Base-by-base conservation (phyloP, 1,140 invertebrate genomes). In the Frieseomelitta varia region DNA sequence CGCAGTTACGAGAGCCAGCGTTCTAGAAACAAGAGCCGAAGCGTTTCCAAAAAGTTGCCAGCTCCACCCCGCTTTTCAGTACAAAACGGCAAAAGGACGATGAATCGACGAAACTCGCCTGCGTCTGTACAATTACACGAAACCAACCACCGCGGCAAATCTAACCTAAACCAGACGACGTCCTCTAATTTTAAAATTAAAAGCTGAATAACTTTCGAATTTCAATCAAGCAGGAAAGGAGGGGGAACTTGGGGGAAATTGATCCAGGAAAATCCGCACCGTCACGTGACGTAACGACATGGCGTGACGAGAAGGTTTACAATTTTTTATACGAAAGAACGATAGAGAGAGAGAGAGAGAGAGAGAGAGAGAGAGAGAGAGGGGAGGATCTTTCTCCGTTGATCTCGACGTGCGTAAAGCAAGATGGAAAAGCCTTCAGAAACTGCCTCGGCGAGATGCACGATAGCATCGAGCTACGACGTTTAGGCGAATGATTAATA, bases 401-500 rank as follows among this genome's bases (percentile, higher is more conserved):
- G n/a, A 63, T 47, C 53, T 21, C 17, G 39, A 67, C 10, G 24
- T 79, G 10, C 21, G 47, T 2, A 53, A n/a, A 19, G 21, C 27
- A 47, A 69, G 34, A 39, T n/a, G 67, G 4, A 27, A 58, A 58
- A 39, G 24, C 30, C 30, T 69, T 47, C 27, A 58, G 19, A 47
- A 30, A 30, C 30, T 67, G 24, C 19, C 24, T n/a, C 24, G 27
- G 8, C 4, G 24, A 10, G 56, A 30, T 24, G 6, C 27, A 12
- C 21, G n/a, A 61, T 14, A 27, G 24, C 34, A n/a, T 47, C 24
- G 24, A n/a, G 19, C 34, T 14, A n/a, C 4, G 69, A 75, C 53
- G 55, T 63, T n/a, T 63, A 76, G 17, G 6, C 51, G 51, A 56
- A 67, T 55, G 61, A 76, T 82, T 82, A 63, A 82, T 76, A 76